Evolutionary conservation across 2,888 invertebrate genomes (phyloP).

Genomic region (Trissoscelio sp.): DNA sequence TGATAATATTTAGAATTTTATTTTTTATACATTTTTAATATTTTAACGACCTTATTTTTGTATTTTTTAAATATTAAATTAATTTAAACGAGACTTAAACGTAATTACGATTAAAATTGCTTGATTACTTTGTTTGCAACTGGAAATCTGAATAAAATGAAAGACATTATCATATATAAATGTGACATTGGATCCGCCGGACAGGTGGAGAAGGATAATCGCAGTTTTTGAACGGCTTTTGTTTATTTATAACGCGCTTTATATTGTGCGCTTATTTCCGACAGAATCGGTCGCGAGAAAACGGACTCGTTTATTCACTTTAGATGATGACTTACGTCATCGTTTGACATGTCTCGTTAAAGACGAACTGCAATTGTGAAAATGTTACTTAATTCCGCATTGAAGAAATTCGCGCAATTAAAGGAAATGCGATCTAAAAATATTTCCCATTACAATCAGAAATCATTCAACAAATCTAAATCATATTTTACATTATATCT

Average conservation of each 20-base stretch:
- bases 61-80: too few relatives aligned
- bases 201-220: constrained; percentile 12
- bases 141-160: too few relatives aligned
- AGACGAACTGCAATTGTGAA: constrained; percentile 63
- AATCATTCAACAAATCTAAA: too few relatives aligned
- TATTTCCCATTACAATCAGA: too few relatives aligned
- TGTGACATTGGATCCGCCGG: background rate
- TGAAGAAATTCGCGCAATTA: constrained; percentile 43
- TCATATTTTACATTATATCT: too few relatives aligned
- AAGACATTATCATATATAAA: background rate
- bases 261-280: constrained; percentile 35
- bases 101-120: too few relatives aligned
- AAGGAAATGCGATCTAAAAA: constrained; percentile 15
- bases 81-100: too few relatives aligned
- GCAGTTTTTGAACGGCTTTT: constrained; percentile 8
- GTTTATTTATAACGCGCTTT: constrained; percentile 18
- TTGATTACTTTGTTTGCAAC: background rate
- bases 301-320: constrained; percentile 73
- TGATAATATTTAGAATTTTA: too few relatives aligned
- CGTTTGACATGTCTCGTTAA: constrained; percentile 66
- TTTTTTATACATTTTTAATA: too few relatives aligned
- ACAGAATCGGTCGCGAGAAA: constrained; percentile 52
- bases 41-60: too few relatives aligned
- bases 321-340: constrained; percentile 72
- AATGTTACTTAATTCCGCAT: constrained; percentile 48